Evolutionary conservation across 2,797 vertebrate species (phyloP).

Genomic region (Clarias platycephalus): DNA sequence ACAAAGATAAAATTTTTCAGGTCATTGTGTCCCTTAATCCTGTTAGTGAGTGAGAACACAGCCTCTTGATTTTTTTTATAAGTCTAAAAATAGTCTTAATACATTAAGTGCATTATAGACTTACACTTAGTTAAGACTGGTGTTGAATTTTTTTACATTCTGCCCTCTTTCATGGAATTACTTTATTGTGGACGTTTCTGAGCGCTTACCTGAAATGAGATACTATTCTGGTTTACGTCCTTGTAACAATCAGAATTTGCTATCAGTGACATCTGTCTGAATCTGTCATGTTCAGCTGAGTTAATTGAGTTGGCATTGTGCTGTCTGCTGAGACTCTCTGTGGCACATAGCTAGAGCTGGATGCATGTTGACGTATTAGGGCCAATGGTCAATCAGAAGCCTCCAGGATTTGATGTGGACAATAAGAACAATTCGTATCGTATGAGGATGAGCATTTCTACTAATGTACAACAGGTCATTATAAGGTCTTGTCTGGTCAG

Average conservation of each 20-base stretch:
- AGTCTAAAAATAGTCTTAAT: constrained; percentile 53
- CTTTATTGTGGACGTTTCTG: not conserved
- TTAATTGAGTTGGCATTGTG: constrained; percentile 66
- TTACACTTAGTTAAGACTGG: constrained; percentile 38
- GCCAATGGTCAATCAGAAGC: constrained; percentile 49
- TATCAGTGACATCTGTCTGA: constrained; percentile 41
- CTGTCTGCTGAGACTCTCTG: constrained; percentile 58
- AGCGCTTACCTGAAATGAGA: not conserved
- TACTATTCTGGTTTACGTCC: constrained; percentile 6
- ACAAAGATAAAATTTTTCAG: not conserved
- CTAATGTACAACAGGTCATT: constrained; percentile 38
- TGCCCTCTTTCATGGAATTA: not conserved
- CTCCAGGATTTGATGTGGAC: constrained; percentile 27
- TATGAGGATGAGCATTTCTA: constrained; percentile 33
- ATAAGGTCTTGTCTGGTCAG: not conserved
- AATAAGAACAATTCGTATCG: constrained; percentile 28
- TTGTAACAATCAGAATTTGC: constrained; percentile 13
- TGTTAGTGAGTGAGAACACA: constrained; percentile 44
- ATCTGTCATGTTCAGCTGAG: constrained; percentile 28
- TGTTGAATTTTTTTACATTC: not conserved
- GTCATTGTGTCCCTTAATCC: constrained; percentile 49
- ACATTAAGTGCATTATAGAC: constrained; percentile 48
- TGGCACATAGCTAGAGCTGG: constrained; percentile 33
- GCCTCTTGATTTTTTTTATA: constrained; percentile 48
- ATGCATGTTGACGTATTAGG: constrained; percentile 58